phyloP scores from a whole-genome alignment of 2,888 invertebrate species.

The Lamellibrachia satsuma region DNA sequence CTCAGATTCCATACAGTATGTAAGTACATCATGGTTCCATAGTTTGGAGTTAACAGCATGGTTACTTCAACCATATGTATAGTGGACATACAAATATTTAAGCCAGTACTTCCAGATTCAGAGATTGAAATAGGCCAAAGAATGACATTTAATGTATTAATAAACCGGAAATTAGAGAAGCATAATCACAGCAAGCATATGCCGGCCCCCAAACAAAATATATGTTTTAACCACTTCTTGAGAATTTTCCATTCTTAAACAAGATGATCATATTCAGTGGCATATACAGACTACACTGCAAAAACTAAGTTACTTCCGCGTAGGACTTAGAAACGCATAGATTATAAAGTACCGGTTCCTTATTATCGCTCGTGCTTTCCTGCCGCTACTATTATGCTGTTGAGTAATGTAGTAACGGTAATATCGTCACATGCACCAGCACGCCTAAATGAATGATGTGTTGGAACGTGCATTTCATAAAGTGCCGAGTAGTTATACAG shows the following conservation, averaged over 20 bases:
- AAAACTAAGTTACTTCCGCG: background rate
- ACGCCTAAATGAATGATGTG: background rate
- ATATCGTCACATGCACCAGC: background rate
- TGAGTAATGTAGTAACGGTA: background rate
- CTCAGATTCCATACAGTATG: too few species aligned
- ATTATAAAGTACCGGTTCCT: background rate
- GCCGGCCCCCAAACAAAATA: too few species aligned
- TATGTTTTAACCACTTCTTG: background rate
- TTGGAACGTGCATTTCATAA: background rate
- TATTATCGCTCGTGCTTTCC: background rate
- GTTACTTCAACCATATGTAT: too few species aligned
- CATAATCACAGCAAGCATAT: too few species aligned
- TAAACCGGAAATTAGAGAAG: too few species aligned
- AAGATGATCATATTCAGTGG: background rate
- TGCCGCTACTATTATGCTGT: background rate
- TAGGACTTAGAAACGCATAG: background rate
- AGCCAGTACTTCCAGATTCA: too few species aligned
- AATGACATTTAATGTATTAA: too few species aligned
- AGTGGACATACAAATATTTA: too few species aligned
- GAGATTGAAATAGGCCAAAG: too few species aligned
- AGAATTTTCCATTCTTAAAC: background rate
- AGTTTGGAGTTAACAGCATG: too few species aligned
- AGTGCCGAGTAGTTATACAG: background rate
- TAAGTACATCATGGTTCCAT: too few species aligned
- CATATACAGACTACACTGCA: background rate